Base-by-base conservation (phyloP, 2,113 vertebrate genomes). In the Illadopsis cleaveri region DNA sequence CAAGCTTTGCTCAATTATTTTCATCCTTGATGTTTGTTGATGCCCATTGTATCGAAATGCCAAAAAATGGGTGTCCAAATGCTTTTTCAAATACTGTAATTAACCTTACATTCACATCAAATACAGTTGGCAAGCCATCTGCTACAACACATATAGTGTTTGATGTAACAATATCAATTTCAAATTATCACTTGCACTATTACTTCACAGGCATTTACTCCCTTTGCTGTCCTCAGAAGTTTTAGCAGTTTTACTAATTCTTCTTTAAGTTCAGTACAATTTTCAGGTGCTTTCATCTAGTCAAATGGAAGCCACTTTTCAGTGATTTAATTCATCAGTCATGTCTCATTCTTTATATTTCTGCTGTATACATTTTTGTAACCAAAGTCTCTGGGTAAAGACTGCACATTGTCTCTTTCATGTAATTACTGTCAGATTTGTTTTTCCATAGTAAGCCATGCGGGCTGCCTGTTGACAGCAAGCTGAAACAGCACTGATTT, bases 11-110 rank as follows among this genome's bases (percentile, higher is more conserved):
- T 68, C 28, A 58, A 13, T 90, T 91, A 72, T 94, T 87, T 87
- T 82, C 44, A 65, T 72, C 15, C 31, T 45, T 40, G 33, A 13
- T 45, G n/a, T 84, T 71, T 91, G 48, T 38, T 79, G 82, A 72
- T 82, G 61, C 48, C 45, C 30, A 12, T 51, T 77, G 65, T 64
- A 87, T 47, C 56, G 24, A 58, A 93, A 82, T 48, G 60, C 70
- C 51, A 95, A 91, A 93, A 91, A 91, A 53, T 22, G 44, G 37
- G 19, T 85, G 70, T 76, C 85, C 78, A 96, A 93, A 95, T 85
- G 57, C n/a, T 79, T 79, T 94, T 96, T 82, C 73, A 90, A 79
- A 89, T 68, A 64, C 48, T 68, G 37, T 64, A 44, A 85, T 93
- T 91, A 91, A 91, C 73, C 70, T 37, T 76, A 40, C 31, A 61